phyloP scores from a whole-genome alignment of 1,140 invertebrate genomes.

The Atta colombica region DNA sequence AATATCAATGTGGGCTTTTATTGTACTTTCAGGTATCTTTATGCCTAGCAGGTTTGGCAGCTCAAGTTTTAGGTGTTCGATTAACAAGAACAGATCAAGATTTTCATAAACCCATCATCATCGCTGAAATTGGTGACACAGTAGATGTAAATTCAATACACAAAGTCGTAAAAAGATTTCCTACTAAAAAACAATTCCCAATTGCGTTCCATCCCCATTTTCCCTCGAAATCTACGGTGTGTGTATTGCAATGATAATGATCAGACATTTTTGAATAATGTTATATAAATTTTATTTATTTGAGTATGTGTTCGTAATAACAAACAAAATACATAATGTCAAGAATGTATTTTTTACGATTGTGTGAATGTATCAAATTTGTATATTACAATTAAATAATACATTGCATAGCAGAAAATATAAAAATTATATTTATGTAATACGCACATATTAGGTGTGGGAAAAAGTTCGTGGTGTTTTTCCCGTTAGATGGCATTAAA shows the following conservation, averaged over 20 bases:
- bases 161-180: conserved; percentile 81
- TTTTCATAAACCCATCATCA: conserved; percentile 89
- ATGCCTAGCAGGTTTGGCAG: conserved; percentile 89
- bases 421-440: conserved; percentile 19
- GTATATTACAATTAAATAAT: neutral
- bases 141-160: conserved; percentile 80
- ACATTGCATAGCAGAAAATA: neutral
- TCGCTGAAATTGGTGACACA: conserved; percentile 88
- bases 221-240: conserved; percentile 81
- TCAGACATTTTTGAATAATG: neutral
- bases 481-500: no score
- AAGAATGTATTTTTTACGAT: conserved; percentile 23
- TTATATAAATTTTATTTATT: conserved; percentile 11
- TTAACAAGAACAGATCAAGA: conserved; percentile 90
- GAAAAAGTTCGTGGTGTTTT: no score
- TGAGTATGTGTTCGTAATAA: neutral
- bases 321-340: neutral
- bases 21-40: conserved; percentile 86
- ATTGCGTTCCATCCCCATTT: conserved; percentile 76
- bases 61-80: conserved; percentile 89
- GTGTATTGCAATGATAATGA: conserved; percentile 78
- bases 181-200: conserved; percentile 80
- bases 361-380: conserved; percentile 6
- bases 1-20: neutral
- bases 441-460: no score